Evolutionary conservation across 2,888 invertebrate species (phyloP), one percentile per base, ranked within the genome.

Genomic region (Heliconius erato): DNA sequence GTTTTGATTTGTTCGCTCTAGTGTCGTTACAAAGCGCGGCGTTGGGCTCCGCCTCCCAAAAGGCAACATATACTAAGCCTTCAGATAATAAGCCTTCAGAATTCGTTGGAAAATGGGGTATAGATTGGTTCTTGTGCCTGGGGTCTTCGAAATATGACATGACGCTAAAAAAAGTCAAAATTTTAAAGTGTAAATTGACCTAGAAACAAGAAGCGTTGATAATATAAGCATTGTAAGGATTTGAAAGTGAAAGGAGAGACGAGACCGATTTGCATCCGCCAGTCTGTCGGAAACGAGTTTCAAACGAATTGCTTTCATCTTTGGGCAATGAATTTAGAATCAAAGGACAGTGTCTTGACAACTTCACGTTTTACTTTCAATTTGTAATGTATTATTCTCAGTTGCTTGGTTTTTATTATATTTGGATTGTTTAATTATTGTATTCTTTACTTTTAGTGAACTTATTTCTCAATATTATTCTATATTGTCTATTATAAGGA

Each of bases 161-260:
- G 1, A 40, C 2, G 2, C 40, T 40, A 40, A 35, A 40, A 40
- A 32, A 40, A 40, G 9, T 80, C 79, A 81, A 83, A 77, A 80
- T 78, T 79, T 84, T 83, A 76, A 80, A 83, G 77, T 82, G 82
- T 85, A 85, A 28, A 86, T 87, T 85, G 84, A 85, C 84, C 85
- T 85, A 85, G 85, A 86, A 85, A 82, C 81, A 84, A 85, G 84
- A 87, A 86, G 86, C 85, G 86, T 87, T 83, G 84, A 85, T 85
- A 85, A 84, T 84, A 87, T 88, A 87, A 87, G 85, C 85, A 84
- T 84, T 83, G 84, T 82, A 79, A 84, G 86, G 86, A 86, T 90
- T 89, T 85, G 89, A 91, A 92, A 93, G 91, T 92, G 92, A 93
- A 92, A 91, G 91, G 91, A 59, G 74, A 49, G 74, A 91, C 86